Conservation (phyloP, 2,888 invertebrate genomes). For the Mellilla xanthometata region DNA sequence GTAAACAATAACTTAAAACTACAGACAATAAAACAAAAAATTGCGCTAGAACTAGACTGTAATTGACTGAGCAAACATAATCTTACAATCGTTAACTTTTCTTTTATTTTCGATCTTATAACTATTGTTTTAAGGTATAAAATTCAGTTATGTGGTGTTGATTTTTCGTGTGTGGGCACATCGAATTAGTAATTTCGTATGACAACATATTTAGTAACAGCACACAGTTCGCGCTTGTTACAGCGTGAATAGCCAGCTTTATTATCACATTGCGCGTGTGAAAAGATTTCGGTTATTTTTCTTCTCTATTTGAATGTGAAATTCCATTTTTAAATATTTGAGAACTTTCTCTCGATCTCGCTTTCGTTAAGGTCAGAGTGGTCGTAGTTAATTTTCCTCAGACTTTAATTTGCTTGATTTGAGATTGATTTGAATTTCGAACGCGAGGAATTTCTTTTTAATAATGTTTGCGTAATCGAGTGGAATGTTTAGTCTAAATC, state of each 20-base stretch:
- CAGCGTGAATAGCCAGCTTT: slow-evolving; percentile 35
- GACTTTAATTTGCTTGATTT: background rate
- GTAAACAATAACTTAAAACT: slow-evolving; percentile 12
- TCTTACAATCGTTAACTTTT: slow-evolving; percentile 3
- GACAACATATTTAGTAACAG: slow-evolving; percentile 54
- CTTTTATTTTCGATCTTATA: slow-evolving; percentile 5
- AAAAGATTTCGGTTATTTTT: slow-evolving; percentile 46
- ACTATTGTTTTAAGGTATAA: slow-evolving; percentile 1
- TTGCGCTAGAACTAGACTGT: slow-evolving; percentile 10
- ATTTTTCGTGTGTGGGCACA: slow-evolving; percentile 14
- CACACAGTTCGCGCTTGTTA: slow-evolving; percentile 52
- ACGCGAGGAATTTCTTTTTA: background rate
- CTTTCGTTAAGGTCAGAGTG: slow-evolving; percentile 55
- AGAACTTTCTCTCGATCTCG: slow-evolving; percentile 63
- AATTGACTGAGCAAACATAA: slow-evolving; percentile 22
- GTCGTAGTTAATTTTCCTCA: slow-evolving; percentile 36
- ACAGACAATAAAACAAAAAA: slow-evolving; percentile 15
- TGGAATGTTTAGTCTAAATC: no score
- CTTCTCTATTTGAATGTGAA: slow-evolving; percentile 24
- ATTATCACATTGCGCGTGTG: slow-evolving; percentile 67
- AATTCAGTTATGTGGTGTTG: slow-evolving; percentile 4
- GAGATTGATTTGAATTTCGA: slow-evolving; percentile 15
- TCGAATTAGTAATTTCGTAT: slow-evolving; percentile 41
- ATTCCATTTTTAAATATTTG: slow-evolving; percentile 43
- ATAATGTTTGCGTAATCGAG: background rate